Conservation (phyloP, 2,888 invertebrate genomes). For the Sinopyrophorus schimmeli region DNA sequence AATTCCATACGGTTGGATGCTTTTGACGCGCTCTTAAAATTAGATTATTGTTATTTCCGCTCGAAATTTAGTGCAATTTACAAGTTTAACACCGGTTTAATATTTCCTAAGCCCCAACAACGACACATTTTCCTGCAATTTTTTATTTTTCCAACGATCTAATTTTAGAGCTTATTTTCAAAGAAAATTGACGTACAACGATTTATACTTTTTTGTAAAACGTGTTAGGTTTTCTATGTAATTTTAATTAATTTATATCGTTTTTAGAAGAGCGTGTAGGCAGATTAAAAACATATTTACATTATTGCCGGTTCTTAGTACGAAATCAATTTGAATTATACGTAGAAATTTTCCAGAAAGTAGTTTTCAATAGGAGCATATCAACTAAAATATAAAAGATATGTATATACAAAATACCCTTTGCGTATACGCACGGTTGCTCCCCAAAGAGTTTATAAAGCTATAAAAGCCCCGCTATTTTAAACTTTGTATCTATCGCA, state of each 20-base stretch:
- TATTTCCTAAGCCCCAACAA: too few species aligned
- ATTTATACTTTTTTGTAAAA: background rate
- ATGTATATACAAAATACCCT: constrained; percentile 40
- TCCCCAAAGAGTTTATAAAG: constrained; percentile 37
- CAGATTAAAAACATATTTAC: constrained; percentile 8
- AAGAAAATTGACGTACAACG: background rate
- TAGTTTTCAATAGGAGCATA: constrained; percentile 39
- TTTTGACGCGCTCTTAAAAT: constrained; percentile 47
- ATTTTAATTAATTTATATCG: background rate
- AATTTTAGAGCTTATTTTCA: background rate
- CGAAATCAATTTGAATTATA: constrained; percentile 39
- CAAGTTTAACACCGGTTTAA: constrained; percentile 25
- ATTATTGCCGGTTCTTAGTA: constrained; percentile 17
- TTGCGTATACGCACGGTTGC: constrained; percentile 38
- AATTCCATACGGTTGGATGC: constrained; percentile 51
- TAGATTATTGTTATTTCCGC: constrained; percentile 54
- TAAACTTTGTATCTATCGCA: constrained; percentile 21
- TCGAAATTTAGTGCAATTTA: constrained; percentile 46
- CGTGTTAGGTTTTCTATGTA: background rate
- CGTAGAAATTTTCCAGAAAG: constrained; percentile 45
- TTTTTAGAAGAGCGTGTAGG: background rate
- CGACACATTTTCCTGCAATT: too few species aligned
- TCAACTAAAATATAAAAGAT: constrained; percentile 44
- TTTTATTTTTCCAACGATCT: background rate
- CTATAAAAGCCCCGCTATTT: constrained; percentile 28